Evolutionary conservation across 2,113 vertebrate species (phyloP).

Genomic region (Centropus unirufus): DNA sequence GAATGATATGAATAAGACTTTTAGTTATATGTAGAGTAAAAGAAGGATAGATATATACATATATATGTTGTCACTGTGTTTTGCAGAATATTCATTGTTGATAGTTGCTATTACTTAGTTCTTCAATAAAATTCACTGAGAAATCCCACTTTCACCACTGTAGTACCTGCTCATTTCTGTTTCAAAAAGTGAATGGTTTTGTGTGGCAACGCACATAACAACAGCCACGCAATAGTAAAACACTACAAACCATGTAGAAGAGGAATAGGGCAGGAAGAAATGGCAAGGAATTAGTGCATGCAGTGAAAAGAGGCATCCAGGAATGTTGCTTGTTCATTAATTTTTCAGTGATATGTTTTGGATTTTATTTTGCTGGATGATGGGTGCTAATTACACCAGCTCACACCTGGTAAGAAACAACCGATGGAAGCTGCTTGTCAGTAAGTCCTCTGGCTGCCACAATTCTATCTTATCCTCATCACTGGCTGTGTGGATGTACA

Average conservation of each 20-base stretch:
- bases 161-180: neutral
- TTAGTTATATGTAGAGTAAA: neutral
- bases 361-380: neutral
- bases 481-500: neutral
- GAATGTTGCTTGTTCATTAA: neutral
- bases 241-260: neutral
- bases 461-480: neutral
- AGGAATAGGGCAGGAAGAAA: neutral
- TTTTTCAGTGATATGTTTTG: neutral
- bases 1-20: neutral
- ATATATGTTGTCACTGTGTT: neutral
- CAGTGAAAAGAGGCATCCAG: neutral
- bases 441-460: neutral
- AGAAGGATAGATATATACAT: neutral
- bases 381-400: neutral
- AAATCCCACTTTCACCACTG: neutral
- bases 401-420: neutral
- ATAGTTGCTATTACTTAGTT: neutral
- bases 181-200: neutral
- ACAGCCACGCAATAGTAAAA: neutral
- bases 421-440: neutral
- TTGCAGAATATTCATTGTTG: neutral
- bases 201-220: rapidly evolving
- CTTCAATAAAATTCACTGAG: neutral
- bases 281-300: neutral